Evolutionary conservation across 2,797 vertebrate species (phyloP).

Genomic region (Acipenser oxyrinchus): DNA sequence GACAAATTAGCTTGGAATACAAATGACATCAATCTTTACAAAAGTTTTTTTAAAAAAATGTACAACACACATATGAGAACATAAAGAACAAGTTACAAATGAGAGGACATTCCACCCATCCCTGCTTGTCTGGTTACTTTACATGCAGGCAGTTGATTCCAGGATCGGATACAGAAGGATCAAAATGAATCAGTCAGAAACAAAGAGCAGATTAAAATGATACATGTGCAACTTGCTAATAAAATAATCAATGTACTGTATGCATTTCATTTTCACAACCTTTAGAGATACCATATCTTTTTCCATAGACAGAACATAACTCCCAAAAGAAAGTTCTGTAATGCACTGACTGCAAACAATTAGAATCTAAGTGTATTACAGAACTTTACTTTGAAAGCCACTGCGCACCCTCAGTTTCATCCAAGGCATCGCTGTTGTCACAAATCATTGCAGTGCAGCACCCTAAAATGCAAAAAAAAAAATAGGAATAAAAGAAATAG

Average conservation of each 20-base stretch:
- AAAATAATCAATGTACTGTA: constrained; percentile 14
- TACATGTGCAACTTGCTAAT: background rate
- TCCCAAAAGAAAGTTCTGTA: constrained; percentile 83
- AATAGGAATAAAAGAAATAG: constrained; percentile 17
- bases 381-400: constrained; percentile 80
- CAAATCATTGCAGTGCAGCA: constrained; percentile 31
- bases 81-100: background rate
- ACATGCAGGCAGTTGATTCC: too few relatives aligned
- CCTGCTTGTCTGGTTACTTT: too few relatives aligned
- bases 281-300: constrained; percentile 42
- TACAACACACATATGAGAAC: too few relatives aligned
- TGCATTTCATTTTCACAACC: constrained; percentile 16
- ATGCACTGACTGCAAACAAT: constrained; percentile 76
- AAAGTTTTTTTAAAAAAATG: too few relatives aligned
- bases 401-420: constrained; percentile 53
- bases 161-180: too few relatives aligned
- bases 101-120: too few relatives aligned
- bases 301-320: constrained; percentile 48
- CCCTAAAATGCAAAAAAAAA: constrained; percentile 39
- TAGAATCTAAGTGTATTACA: constrained; percentile 75
- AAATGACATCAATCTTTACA: too few relatives aligned
- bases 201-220: background rate
- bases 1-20: too few relatives aligned
- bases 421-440: constrained; percentile 41
- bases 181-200: too few relatives aligned